Evolutionary conservation across 2,797 vertebrate genomes (phyloP).

Genomic region (Sebastiscus albofasciatus): DNA sequence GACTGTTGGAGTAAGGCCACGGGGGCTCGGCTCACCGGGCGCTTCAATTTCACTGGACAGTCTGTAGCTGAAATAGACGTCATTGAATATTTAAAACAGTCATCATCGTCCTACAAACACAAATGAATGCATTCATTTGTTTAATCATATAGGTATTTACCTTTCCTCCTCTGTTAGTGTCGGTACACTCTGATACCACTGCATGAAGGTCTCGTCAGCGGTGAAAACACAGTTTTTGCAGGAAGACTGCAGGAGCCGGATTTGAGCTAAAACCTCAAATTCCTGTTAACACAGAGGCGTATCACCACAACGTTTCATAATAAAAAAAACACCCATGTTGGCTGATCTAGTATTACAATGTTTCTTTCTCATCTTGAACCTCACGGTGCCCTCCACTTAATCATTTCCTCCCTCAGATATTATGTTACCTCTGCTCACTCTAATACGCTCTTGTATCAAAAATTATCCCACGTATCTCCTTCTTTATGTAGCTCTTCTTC

Average conservation of each 20-base stretch:
- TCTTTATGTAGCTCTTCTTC: neutral
- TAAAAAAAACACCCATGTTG: neutral
- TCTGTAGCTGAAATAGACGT: conserved; percentile 82
- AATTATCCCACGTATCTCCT: neutral
- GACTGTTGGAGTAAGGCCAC: conserved; percentile 83
- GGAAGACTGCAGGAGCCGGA: conserved; percentile 89
- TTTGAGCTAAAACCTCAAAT: conserved; percentile 92
- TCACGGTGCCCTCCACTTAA: conserved; percentile 9
- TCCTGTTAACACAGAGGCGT: conserved; percentile 80
- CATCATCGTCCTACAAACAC: neutral
- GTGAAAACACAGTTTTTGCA: conserved; percentile 88
- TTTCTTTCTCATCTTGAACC: neutral
- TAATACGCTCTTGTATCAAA: conserved; percentile 11
- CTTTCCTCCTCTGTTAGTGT: conserved; percentile 87
- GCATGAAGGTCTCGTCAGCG: conserved; percentile 79
- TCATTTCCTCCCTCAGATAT: conserved; percentile 31
- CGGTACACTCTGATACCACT: conserved; percentile 88
- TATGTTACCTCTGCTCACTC: conserved; percentile 8
- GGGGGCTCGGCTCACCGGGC: conserved; percentile 78
- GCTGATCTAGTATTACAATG: neutral
- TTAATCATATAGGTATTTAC: conserved; percentile 55
- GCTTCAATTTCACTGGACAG: conserved; percentile 90
- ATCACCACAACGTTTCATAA: conserved; percentile 30
- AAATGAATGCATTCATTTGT: neutral
- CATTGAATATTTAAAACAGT: neutral